Conservation (phyloP, 2,797 vertebrate genomes). For the Benthosema pterotum region DNA sequence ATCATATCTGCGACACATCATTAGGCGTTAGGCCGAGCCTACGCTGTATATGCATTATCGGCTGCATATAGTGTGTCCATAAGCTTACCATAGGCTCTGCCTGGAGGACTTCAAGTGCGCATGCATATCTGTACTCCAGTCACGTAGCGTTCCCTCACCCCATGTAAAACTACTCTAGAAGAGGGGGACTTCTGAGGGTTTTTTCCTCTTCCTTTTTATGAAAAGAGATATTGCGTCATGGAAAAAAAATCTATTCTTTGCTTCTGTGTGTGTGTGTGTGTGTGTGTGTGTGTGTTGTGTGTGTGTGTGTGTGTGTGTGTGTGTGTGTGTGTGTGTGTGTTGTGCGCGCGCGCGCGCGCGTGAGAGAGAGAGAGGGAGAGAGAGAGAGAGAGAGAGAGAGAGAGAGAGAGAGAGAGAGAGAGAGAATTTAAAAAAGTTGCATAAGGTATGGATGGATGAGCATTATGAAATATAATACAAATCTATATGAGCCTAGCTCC, state of each 20-base stretch:
- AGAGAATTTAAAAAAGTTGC: too few relatives aligned
- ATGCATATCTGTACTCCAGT: conserved; percentile 75
- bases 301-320: conserved; percentile 39
- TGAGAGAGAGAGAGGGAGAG: background rate
- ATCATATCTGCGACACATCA: too few relatives aligned
- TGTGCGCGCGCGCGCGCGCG: background rate
- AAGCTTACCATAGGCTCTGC: conserved; percentile 46
- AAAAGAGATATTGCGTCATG: conserved; percentile 84
- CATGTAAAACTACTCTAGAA: conserved; percentile 54
- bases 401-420: too few relatives aligned
- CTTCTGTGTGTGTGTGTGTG: conserved; percentile 44
- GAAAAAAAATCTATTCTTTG: conserved; percentile 77
- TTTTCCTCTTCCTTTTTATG: conserved; percentile 55
- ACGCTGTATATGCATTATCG: too few relatives aligned
- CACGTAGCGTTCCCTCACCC: conserved; percentile 76
- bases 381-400: background rate
- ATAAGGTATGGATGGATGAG: too few relatives aligned
- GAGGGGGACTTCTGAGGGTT: conserved; percentile 39
- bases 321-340: background rate
- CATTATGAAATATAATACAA: too few relatives aligned
- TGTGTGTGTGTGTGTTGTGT: background rate
- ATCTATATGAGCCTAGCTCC: too few relatives aligned
- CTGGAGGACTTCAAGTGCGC: conserved; percentile 55
- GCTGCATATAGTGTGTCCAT: too few relatives aligned
- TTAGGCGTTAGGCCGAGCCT: too few relatives aligned